Conservation (phyloP, 1,140 invertebrate species). For the Zophobas atratus region DNA sequence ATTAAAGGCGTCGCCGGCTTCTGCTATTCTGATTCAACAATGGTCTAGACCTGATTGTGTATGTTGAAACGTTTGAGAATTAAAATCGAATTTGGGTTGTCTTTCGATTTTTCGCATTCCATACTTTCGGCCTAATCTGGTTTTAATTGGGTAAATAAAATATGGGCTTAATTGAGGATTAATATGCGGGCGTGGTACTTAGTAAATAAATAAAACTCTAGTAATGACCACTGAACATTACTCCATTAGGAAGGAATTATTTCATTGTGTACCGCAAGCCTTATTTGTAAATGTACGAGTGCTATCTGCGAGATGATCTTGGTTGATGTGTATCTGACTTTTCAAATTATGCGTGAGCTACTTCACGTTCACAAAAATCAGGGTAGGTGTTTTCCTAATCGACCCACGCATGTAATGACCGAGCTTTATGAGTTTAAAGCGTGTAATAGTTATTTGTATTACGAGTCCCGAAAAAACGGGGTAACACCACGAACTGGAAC, state of each 20-base stretch:
- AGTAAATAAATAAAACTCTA: conserved; percentile 26
- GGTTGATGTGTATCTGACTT: too few species aligned
- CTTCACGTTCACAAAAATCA: too few species aligned
- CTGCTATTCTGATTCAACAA: not conserved
- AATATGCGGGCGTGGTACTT: conserved; percentile 27
- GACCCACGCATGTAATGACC: too few species aligned
- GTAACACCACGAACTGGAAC: too few species aligned
- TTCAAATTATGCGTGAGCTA: too few species aligned
- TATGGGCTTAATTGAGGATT: conserved; percentile 30
- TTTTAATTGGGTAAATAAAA: conserved; percentile 29
- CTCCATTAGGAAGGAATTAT: conserved; percentile 1
- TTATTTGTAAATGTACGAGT: not conserved
- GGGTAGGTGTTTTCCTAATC: too few species aligned
- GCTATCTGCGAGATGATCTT: too few species aligned
- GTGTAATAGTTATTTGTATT: too few species aligned
- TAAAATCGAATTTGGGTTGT: conserved; percentile 31
- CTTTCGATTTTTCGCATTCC: conserved; percentile 22
- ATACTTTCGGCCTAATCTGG: conserved; percentile 16
- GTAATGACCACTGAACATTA: conserved; percentile 30
- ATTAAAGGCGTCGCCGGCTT: conserved; percentile 2
- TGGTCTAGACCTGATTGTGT: conserved; percentile 16
- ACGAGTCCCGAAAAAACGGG: too few species aligned
- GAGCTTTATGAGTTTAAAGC: too few species aligned
- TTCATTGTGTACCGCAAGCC: not conserved
- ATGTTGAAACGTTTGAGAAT: not conserved